phyloP scores from a whole-genome alignment of 2,797 vertebrate genomes.

The Sebastiscus albofasciatus region DNA sequence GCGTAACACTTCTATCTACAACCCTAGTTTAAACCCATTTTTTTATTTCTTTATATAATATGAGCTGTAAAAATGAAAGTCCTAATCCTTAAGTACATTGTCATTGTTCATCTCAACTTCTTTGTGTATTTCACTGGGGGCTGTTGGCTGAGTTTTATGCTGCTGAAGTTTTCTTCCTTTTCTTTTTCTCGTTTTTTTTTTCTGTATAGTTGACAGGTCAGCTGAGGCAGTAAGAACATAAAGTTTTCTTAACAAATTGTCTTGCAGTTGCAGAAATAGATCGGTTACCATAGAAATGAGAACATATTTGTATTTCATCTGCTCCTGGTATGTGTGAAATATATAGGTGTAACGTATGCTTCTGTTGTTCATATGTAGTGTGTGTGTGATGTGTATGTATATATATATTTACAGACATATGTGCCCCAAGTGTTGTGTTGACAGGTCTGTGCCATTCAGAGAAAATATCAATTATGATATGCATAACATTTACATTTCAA shows the following conservation, averaged over 20 bases:
- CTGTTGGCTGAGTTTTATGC: slow-evolving; percentile 9
- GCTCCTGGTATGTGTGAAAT: background rate
- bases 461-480: slow-evolving; percentile 11
- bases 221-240: background rate
- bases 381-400: background rate
- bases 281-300: background rate
- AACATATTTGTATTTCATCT: background rate
- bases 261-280: background rate
- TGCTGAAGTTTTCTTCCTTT: background rate
- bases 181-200: background rate
- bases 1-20: background rate
- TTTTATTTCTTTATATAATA: background rate
- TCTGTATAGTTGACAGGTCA: slow-evolving; percentile 26
- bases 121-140: slow-evolving; percentile 26
- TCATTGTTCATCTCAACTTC: background rate
- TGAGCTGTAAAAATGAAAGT: background rate
- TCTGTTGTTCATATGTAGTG: background rate
- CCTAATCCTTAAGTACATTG: background rate
- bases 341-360: background rate
- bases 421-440: background rate
- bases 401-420: background rate
- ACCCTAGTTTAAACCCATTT: too few species aligned
- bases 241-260: slow-evolving; percentile 7
- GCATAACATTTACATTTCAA: slow-evolving; percentile 34
- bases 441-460: background rate